These are phyloP conservation scores for Mellilla xanthometata DNA, from an alignment of 2,888 invertebrate species.

Conservation along the genomic window DNA sequence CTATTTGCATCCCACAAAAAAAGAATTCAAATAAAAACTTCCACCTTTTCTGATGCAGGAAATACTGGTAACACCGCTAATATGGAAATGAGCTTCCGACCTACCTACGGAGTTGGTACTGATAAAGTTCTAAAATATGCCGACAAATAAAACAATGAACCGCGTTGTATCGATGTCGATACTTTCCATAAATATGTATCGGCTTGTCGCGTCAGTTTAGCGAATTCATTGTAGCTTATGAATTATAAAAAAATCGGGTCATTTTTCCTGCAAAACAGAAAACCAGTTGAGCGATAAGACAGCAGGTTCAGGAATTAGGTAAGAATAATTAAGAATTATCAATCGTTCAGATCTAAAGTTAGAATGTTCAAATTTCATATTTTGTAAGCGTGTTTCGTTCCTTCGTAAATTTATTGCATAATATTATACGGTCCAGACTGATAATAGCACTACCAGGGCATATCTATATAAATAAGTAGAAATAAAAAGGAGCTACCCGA, in stretches of 20 bases:
- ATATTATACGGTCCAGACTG: too few relatives aligned
- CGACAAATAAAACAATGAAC: constrained; percentile 7
- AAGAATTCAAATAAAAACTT: constrained; percentile 3
- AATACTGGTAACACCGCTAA: constrained; percentile 6
- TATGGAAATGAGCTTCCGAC: constrained; percentile 10
- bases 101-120: constrained; percentile 1
- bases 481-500: too few relatives aligned
- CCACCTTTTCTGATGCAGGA: constrained; percentile 2
- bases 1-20: not conserved
- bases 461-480: too few relatives aligned
- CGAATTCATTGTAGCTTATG: not conserved
- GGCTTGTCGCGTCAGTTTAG: constrained; percentile 30
- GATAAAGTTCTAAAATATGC: constrained; percentile 8
- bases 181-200: constrained; percentile 48
- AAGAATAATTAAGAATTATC: too few relatives aligned
- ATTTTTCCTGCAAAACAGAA: not conserved
- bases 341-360: too few relatives aligned
- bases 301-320: too few relatives aligned
- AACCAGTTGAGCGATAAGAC: too few relatives aligned
- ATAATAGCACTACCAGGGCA: too few relatives aligned
- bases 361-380: too few relatives aligned
- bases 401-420: too few relatives aligned
- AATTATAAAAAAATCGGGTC: not conserved
- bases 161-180: constrained; percentile 29
- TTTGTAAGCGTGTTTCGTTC: too few relatives aligned